Conservation (phyloP, 2,888 invertebrate species). For the Apamea monoglypha region DNA sequence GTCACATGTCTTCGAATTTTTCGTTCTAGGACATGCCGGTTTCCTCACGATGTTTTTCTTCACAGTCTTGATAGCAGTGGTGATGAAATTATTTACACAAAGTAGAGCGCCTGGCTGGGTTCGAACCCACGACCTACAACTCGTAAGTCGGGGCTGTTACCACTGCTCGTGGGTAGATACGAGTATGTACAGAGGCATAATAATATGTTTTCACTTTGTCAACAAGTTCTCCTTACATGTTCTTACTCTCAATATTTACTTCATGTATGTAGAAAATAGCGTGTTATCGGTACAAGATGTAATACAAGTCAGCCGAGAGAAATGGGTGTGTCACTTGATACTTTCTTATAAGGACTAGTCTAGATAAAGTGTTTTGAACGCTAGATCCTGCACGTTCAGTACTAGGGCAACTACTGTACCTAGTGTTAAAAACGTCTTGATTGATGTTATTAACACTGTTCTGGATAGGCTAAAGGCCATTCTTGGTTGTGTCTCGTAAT, state of each 20-base stretch:
- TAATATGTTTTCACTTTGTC: constrained; percentile 1
- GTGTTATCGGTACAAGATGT: constrained; percentile 35
- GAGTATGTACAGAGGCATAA: neutral
- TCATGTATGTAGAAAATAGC: constrained; percentile 17
- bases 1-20: neutral
- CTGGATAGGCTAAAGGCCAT: neutral
- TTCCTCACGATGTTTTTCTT: too few relatives aligned
- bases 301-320: constrained; percentile 43
- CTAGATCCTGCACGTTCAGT: neutral
- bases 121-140: too few relatives aligned
- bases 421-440: neutral
- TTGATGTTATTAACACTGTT: neutral
- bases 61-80: too few relatives aligned
- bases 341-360: constrained; percentile 1
- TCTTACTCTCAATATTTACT: constrained; percentile 29
- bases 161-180: too few relatives aligned
- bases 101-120: too few relatives aligned
- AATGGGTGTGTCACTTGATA: constrained; percentile 45
- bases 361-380: constrained; percentile 15
- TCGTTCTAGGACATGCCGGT: too few relatives aligned
- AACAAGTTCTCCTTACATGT: neutral
- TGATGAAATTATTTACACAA: too few relatives aligned
- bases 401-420: neutral
- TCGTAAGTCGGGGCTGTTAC: too few relatives aligned
- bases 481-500: too few relatives aligned